Evolutionary conservation across 2,113 vertebrate genomes (phyloP).

Genomic region (Halichoerus grypus): DNA sequence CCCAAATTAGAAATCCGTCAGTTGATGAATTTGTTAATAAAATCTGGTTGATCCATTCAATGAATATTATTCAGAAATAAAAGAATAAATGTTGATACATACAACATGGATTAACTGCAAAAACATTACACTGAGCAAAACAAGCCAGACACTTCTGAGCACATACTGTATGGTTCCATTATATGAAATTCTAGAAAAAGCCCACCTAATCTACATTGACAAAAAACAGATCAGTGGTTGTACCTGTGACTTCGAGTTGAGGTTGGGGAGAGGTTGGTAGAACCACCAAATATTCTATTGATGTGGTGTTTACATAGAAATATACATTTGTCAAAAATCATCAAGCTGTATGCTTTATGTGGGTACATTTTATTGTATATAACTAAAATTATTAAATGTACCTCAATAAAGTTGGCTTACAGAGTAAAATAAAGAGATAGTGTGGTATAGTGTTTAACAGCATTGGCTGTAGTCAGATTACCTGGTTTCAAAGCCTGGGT

Average conservation of each 20-base stretch:
- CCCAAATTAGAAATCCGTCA: neutral
- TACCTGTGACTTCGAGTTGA: neutral
- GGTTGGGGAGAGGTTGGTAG: neutral
- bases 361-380: neutral
- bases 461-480: neutral
- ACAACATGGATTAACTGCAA: neutral
- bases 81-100: neutral
- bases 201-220: neutral
- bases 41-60: neutral
- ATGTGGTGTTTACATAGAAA: neutral
- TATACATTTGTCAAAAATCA: neutral
- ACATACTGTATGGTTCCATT: neutral
- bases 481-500: neutral
- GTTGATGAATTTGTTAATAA: neutral
- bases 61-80: neutral
- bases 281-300: neutral
- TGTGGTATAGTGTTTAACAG: neutral
- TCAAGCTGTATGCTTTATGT: neutral
- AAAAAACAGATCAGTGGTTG: neutral
- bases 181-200: neutral
- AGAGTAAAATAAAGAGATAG: neutral
- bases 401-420: neutral
- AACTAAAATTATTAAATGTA: neutral
- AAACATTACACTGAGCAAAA: neutral
- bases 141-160: neutral